These are phyloP conservation scores for Hesperophylax magnus DNA, from an alignment of 1,140 invertebrate species.

Conservation along the genomic window DNA sequence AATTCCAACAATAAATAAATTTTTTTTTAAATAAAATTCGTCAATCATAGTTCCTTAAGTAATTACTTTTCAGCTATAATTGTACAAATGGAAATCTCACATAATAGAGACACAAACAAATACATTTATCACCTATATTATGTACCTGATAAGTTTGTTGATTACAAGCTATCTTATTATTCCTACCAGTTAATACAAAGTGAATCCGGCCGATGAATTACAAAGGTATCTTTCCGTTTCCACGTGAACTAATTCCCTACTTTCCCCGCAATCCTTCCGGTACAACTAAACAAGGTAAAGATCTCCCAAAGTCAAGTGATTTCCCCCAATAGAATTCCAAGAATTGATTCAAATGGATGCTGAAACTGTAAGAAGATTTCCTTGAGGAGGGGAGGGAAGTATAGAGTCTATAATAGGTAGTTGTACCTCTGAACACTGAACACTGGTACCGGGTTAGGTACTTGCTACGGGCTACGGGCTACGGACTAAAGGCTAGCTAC, in stretches of 20 bases:
- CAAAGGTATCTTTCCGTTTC: not conserved
- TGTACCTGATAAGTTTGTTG: not conserved
- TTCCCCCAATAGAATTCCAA: conserved; percentile 49
- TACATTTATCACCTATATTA: too few relatives aligned
- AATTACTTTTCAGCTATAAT: too few relatives aligned
- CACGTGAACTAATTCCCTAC: conserved; percentile 1
- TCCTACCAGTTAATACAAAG: too few relatives aligned
- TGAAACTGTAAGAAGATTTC: conserved; percentile 51
- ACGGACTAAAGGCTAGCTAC: too few relatives aligned
- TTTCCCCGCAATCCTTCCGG: not conserved
- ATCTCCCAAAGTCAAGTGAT: conserved; percentile 49
- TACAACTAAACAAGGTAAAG: conserved; percentile 8
- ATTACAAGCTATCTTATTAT: too few relatives aligned
- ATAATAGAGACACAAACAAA: too few relatives aligned
- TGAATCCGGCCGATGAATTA: not conserved
- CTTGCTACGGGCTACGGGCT: too few relatives aligned
- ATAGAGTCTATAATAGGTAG: conserved; percentile 39
- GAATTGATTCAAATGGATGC: conserved; percentile 53
- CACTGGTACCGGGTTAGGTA: too few relatives aligned
- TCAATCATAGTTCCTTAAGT: too few relatives aligned
- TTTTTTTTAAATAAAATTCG: too few relatives aligned
- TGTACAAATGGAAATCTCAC: too few relatives aligned
- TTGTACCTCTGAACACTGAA: not conserved
- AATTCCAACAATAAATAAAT: too few relatives aligned
- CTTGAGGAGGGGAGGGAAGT: not conserved